Conservation (phyloP, 2,113 vertebrate species). For the Nannobrachium achirus region DNA sequence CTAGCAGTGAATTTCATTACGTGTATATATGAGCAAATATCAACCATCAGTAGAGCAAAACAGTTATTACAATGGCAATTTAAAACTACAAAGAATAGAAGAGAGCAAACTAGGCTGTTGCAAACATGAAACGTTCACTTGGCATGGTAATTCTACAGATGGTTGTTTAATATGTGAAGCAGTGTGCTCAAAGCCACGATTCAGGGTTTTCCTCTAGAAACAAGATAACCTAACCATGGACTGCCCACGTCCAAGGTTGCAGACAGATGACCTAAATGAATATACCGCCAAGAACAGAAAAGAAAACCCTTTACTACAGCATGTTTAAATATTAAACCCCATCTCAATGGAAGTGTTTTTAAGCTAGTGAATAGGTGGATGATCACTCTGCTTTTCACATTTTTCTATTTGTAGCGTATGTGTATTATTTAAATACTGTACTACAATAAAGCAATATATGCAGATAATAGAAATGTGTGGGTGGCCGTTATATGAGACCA, state of each 20-base stretch:
- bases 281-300: background rate
- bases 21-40: background rate
- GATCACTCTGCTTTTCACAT: too few relatives aligned
- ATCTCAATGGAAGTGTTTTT: too few relatives aligned
- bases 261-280: conserved; percentile 3
- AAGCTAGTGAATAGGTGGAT: too few relatives aligned
- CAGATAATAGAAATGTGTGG: too few relatives aligned
- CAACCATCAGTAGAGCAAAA: background rate
- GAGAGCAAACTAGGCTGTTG: conserved; percentile 24
- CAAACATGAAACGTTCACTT: conserved; percentile 34
- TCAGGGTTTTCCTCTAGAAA: conserved; percentile 16
- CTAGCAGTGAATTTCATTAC: background rate
- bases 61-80: conserved; percentile 2
- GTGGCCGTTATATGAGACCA: too few relatives aligned
- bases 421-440: too few relatives aligned
- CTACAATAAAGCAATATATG: too few relatives aligned
- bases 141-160: conserved; percentile 12
- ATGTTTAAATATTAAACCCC: background rate
- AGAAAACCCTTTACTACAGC: background rate
- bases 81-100: conserved; percentile 13
- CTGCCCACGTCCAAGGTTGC: conserved; percentile 2
- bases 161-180: conserved; percentile 18
- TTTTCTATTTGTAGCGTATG: too few relatives aligned
- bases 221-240: background rate
- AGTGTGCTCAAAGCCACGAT: background rate